Conservation (phyloP, 2,113 vertebrate genomes). For the Microcebus murinus region DNA sequence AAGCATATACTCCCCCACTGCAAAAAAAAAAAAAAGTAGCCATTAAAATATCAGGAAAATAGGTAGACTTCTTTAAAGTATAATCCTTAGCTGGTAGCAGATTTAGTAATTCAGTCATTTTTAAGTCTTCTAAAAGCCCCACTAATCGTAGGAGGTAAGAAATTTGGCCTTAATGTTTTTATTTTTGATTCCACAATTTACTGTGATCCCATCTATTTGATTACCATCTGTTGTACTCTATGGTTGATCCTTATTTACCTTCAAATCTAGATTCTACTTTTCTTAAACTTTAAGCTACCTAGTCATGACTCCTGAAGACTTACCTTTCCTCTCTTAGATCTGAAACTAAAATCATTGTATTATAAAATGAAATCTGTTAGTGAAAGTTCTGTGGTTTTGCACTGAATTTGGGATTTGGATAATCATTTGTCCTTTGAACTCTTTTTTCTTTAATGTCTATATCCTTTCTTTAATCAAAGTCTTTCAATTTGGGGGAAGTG, state of each 20-base stretch:
- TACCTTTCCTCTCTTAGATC: background rate
- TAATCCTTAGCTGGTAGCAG: background rate
- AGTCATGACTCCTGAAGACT: background rate
- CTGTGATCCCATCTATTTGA: background rate
- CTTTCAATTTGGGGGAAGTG: background rate
- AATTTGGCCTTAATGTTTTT: background rate
- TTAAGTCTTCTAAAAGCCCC: background rate
- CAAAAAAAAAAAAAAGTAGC: background rate
- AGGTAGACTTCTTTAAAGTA: background rate
- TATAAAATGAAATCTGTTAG: background rate
- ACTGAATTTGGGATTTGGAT: conserved; percentile 40
- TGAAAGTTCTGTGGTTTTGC: conserved; percentile 28
- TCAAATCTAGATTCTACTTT: background rate
- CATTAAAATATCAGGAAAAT: background rate
- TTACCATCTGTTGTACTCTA: background rate
- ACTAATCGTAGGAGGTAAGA: background rate
- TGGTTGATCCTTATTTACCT: background rate
- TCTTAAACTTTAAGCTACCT: background rate
- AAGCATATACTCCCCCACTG: background rate
- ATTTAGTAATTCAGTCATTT: background rate
- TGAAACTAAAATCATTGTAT: conserved; percentile 31
- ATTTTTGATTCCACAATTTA: background rate
- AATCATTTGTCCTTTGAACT: conserved; percentile 39
- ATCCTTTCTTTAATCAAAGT: conserved; percentile 33
- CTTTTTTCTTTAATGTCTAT: conserved; percentile 39